Evolutionary conservation across 2,113 vertebrate genomes (phyloP).

Genomic region (Ciconia maguari): DNA sequence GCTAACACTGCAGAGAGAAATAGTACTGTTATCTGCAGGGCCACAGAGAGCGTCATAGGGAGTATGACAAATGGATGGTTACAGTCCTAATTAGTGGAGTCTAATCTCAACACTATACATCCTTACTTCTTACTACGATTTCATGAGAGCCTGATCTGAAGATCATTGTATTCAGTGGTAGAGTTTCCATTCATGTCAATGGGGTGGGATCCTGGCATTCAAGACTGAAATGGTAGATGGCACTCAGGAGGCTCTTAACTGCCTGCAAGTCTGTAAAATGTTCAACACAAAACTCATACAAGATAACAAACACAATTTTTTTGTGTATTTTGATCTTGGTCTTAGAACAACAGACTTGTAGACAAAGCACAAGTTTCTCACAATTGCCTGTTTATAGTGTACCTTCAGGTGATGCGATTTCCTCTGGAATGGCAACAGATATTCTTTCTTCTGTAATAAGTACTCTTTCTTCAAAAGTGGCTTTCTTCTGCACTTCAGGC

Average conservation of each 20-base stretch:
- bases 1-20: neutral
- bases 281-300: neutral
- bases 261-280: neutral
- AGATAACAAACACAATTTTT: neutral
- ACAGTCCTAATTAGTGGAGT: neutral
- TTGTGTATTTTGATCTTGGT: neutral
- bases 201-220: neutral
- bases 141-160: neutral
- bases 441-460: conserved; percentile 73
- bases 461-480: conserved; percentile 71
- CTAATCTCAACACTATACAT: neutral
- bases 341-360: neutral
- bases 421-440: conserved; percentile 68
- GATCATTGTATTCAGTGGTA: neutral
- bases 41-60: neutral
- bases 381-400: conserved; percentile 1
- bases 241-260: neutral
- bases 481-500: conserved; percentile 75
- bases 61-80: neutral
- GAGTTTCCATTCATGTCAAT: neutral
- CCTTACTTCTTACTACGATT: neutral
- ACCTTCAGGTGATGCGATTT: conserved; percentile 73
- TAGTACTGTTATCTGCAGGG: neutral
- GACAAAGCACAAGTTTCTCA: neutral
- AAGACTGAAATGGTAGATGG: neutral